phyloP scores from a whole-genome alignment of 2,113 vertebrate species.

The Scophthalmus maximus region DNA sequence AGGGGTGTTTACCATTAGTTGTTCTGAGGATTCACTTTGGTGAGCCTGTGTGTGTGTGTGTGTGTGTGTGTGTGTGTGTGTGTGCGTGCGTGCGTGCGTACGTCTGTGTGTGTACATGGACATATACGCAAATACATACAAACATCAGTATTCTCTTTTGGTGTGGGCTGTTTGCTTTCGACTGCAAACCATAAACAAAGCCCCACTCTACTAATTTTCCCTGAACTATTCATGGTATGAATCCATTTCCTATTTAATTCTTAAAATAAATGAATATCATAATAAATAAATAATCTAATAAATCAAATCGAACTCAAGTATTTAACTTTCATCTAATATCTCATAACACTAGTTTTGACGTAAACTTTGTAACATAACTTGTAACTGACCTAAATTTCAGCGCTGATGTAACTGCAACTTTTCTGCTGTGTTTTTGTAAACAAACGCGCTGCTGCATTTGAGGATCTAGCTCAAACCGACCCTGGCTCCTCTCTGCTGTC shows the following conservation, averaged over 20 bases:
- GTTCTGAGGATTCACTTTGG: slow-evolving; percentile 45
- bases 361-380: not conserved
- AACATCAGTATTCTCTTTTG: slow-evolving; percentile 11
- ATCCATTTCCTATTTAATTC: too few relatives aligned
- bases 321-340: too few relatives aligned
- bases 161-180: not conserved
- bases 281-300: not conserved
- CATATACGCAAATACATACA: not conserved
- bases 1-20: slow-evolving; percentile 53
- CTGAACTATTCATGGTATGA: too few relatives aligned
- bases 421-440: not conserved
- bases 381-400: not conserved
- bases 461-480: slow-evolving; percentile 26
- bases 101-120: slow-evolving; percentile 6
- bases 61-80: too few relatives aligned
- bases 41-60: slow-evolving; percentile 25
- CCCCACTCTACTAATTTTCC: too few relatives aligned
- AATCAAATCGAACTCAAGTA: too few relatives aligned
- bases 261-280: not conserved
- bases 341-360: too few relatives aligned
- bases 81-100: slow-evolving; percentile 7
- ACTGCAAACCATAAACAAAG: slow-evolving; percentile 8
- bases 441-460: slow-evolving; percentile 2
- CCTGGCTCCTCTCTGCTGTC: slow-evolving; percentile 43
- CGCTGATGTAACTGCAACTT: not conserved